Percentiles rank a stretch among this genome's conserved stretches.
Evolutionary conservation across 2,888 invertebrate genomes (phyloP).

Genomic region (Tolmerus cingulatus): DNA sequence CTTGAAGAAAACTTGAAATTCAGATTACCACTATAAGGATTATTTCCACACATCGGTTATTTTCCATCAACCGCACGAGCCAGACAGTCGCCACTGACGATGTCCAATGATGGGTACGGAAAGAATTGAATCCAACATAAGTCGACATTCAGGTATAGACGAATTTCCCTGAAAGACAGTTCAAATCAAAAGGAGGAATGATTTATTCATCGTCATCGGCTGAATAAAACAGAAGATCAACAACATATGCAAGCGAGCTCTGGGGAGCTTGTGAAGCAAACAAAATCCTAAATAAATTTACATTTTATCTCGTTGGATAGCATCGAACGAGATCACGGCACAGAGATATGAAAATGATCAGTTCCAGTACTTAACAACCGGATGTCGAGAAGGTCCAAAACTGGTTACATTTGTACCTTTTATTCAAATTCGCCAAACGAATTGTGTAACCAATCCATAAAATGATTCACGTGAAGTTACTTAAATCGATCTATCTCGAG

Average conservation of each 20-base stretch:
- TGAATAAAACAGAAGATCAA: neutral
- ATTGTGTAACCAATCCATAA: neutral
- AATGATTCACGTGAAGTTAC: neutral
- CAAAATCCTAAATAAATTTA: neutral
- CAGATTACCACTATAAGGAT: neutral
- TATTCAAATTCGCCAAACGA: neutral
- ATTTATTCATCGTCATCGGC: neutral
- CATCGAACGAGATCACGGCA: neutral
- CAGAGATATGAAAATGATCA: neutral
- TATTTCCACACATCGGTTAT: neutral
- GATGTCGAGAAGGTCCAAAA: neutral
- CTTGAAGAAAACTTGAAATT: neutral
- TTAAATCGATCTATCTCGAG: neutral
- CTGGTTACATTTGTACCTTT: neutral
- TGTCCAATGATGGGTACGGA: neutral
- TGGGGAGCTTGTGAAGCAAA: neutral
- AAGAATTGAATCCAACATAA: neutral
- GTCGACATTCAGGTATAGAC: neutral
- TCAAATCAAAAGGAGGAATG: neutral
- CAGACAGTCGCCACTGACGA: neutral
- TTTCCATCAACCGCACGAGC: neutral
- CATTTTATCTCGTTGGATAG: neutral
- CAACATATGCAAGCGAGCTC: neutral
- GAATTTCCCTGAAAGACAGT: neutral
- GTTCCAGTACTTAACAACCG: neutral